These are phyloP conservation scores for Protonemura montana DNA, from an alignment of 2,888 invertebrate species.

Conservation along the genomic window DNA sequence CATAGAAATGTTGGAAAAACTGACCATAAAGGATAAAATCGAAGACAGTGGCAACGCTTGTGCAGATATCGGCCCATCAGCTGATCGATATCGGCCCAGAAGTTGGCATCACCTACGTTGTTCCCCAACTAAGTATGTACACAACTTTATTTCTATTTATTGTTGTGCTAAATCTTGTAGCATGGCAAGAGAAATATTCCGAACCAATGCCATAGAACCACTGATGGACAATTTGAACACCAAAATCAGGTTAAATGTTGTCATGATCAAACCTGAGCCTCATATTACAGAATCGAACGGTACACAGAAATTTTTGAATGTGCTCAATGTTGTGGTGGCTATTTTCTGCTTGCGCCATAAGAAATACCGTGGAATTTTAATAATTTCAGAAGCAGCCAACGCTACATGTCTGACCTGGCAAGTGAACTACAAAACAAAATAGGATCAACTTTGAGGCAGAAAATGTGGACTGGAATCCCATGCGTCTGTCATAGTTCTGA, in stretches of 20 bases:
- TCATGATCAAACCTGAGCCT: no score
- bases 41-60: background rate
- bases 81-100: constrained; percentile 55
- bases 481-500: constrained; percentile 46
- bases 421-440: constrained; percentile 72
- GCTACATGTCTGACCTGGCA: constrained; percentile 59
- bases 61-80: constrained; percentile 48
- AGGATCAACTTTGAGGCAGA: constrained; percentile 69
- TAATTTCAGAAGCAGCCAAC: constrained; percentile 17
- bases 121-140: constrained; percentile 50
- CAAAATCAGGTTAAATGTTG: no score
- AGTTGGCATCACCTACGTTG: constrained; percentile 58
- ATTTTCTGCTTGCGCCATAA: background rate
- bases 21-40: background rate
- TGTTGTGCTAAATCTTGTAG: no score
- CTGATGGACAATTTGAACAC: no score
- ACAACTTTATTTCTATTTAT: constrained; percentile 50
- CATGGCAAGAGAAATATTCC: no score
- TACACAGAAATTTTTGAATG: no score
- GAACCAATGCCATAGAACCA: no score
- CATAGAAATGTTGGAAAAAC: constrained; percentile 24
- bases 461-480: constrained; percentile 69
- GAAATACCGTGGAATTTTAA: background rate
- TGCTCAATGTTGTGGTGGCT: background rate
- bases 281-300: no score